These are phyloP conservation scores for Hippocampus barbouri DNA, from an alignment of 2,113 vertebrate species.

Conservation along the genomic window DNA sequence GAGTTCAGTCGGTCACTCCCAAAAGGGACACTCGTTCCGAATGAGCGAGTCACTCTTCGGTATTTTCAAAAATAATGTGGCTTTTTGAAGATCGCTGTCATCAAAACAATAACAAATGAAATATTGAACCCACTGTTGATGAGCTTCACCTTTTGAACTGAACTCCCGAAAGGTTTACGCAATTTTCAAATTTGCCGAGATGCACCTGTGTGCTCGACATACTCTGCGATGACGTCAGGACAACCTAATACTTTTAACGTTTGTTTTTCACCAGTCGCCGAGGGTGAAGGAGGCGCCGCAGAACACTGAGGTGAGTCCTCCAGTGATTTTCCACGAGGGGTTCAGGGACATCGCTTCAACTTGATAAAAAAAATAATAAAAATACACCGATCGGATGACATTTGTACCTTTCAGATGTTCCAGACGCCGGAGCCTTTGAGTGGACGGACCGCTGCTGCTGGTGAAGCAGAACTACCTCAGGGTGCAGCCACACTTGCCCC, in stretches of 20 bases:
- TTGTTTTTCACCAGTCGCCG: conserved; percentile 77
- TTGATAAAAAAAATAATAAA: background rate
- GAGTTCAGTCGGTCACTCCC: too few relatives aligned
- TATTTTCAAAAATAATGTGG: too few relatives aligned
- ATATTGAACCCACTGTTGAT: too few relatives aligned
- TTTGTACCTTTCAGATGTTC: conserved; percentile 73
- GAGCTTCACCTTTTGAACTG: too few relatives aligned
- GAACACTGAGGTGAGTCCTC: conserved; percentile 83
- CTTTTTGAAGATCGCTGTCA: too few relatives aligned
- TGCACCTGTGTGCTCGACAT: background rate
- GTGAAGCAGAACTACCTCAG: conserved; percentile 86
- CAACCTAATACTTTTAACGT: background rate
- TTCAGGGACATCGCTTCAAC: background rate
- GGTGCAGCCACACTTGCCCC: conserved; percentile 73
- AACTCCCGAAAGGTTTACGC: background rate
- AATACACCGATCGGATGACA: too few relatives aligned
- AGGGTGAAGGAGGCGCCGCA: conserved; percentile 88
- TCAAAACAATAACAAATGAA: too few relatives aligned
- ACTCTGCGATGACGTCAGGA: background rate
- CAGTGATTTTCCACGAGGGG: background rate
- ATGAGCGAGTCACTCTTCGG: too few relatives aligned
- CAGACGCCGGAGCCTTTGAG: conserved; percentile 76
- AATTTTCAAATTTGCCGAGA: background rate
- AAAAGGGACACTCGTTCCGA: too few relatives aligned
- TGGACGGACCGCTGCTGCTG: conserved; percentile 67